Conservation (phyloP, 2,888 invertebrate genomes). For the Eupithecia tripunctaria region DNA sequence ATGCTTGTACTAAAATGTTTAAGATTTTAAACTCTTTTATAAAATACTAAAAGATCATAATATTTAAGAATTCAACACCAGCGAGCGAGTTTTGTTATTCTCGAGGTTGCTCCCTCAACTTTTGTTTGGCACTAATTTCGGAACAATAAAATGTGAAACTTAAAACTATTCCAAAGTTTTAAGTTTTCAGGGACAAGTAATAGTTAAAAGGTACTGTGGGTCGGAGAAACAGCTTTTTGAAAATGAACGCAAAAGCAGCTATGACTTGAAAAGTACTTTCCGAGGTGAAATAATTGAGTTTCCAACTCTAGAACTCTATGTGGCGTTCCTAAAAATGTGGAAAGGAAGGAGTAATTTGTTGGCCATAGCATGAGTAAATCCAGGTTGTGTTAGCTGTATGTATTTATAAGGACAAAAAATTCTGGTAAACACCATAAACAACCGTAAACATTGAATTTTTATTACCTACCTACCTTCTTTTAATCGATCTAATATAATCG, state of each 20-base stretch:
- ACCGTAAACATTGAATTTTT: too few species aligned
- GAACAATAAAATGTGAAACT: background rate
- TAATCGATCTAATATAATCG: too few species aligned
- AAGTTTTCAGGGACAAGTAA: constrained; percentile 5
- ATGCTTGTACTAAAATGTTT: background rate
- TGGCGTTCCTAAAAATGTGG: background rate
- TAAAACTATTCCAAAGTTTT: constrained; percentile 6
- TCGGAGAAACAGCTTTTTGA: background rate
- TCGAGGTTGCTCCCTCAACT: background rate
- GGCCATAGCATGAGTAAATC: background rate
- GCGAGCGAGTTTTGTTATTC: background rate
- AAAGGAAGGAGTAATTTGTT: background rate
- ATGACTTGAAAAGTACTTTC: constrained; percentile 15
- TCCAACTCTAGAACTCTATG: constrained; percentile 5
- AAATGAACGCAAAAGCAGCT: background rate
- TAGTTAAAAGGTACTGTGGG: background rate
- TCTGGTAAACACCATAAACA: too few species aligned
- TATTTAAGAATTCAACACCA: background rate
- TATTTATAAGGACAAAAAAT: too few species aligned
- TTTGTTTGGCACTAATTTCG: background rate
- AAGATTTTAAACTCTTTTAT: background rate
- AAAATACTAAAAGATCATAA: background rate
- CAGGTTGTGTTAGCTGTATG: background rate
- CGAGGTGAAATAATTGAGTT: constrained; percentile 19
- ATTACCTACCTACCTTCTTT: too few species aligned